Percentiles rank a stretch among this genome's conserved stretches.
Evolutionary conservation across 2,797 vertebrate genomes (phyloP).

Genomic region (Chloroceryle amazona): DNA sequence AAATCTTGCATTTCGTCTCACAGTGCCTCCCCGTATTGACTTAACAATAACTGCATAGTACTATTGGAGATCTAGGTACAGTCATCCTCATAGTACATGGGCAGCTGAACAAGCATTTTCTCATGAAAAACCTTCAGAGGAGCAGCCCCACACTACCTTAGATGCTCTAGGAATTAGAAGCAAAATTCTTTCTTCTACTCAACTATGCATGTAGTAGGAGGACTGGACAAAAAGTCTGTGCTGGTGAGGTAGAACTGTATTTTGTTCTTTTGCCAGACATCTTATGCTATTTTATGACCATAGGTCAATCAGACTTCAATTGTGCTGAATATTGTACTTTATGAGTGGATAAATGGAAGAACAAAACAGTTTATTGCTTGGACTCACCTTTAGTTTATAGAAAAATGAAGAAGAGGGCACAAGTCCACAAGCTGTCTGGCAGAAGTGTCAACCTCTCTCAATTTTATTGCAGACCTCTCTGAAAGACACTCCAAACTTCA

Average conservation of each 20-base stretch:
- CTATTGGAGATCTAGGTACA: neutral
- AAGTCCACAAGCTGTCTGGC: neutral
- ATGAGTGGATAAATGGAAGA: neutral
- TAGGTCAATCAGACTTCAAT: neutral
- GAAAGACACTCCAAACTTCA: neutral
- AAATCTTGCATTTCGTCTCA: neutral
- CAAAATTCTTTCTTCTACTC: neutral
- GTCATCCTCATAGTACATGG: neutral
- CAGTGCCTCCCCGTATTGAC: rapidly evolving
- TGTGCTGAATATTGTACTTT: neutral
- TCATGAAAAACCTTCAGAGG: neutral
- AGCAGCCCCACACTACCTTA: neutral
- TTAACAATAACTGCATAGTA: neutral
- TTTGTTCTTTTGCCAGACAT: neutral
- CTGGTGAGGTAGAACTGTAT: neutral
- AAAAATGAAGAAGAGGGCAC: neutral
- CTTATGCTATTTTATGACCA: neutral
- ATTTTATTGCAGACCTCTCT: neutral
- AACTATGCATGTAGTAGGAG: neutral
- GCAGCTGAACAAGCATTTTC: neutral
- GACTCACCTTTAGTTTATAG: neutral
- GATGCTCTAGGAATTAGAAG: neutral
- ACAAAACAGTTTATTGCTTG: neutral
- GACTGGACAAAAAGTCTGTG: neutral
- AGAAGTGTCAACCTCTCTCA: neutral